Evolutionary conservation across 2,113 vertebrate species (phyloP).

Genomic region (Tor tambroides): DNA sequence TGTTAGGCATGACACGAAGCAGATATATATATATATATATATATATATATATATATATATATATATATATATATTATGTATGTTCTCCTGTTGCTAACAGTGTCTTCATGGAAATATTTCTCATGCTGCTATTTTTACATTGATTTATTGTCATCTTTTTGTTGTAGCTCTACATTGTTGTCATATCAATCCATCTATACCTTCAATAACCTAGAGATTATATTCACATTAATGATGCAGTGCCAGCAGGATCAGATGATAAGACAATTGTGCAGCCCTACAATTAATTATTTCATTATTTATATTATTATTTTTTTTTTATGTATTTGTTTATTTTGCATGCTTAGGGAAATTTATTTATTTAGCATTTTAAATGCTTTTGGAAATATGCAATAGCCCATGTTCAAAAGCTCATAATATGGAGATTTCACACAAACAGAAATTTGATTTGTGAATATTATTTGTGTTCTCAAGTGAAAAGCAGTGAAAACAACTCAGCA

Average conservation of each 20-base stretch:
- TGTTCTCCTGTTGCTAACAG: no score
- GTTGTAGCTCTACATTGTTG: conserved; percentile 17
- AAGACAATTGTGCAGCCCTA: background rate
- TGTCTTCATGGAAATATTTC: conserved; percentile 44
- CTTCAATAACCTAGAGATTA: conserved; percentile 46
- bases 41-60: no score
- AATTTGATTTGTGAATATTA: background rate
- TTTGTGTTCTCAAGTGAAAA: background rate
- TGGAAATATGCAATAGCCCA: no score
- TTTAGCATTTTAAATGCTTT: background rate
- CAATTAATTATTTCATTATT: no score
- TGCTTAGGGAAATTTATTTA: no score
- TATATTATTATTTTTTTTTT: no score
- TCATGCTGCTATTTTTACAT: conserved; percentile 41
- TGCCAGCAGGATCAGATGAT: background rate
- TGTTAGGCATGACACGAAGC: no score
- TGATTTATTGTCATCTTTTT: conserved; percentile 51
- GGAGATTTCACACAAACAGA: background rate
- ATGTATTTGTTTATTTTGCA: no score
- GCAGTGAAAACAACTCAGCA: background rate
- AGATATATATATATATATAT: no score
- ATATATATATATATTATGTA: no score
- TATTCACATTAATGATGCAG: background rate
- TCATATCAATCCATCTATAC: conserved; percentile 32
- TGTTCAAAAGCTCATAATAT: background rate